Evolutionary conservation across 2,797 vertebrate species (phyloP), one percentile per base, ranked within the genome.

Genomic region (Myotis pilosus): DNA sequence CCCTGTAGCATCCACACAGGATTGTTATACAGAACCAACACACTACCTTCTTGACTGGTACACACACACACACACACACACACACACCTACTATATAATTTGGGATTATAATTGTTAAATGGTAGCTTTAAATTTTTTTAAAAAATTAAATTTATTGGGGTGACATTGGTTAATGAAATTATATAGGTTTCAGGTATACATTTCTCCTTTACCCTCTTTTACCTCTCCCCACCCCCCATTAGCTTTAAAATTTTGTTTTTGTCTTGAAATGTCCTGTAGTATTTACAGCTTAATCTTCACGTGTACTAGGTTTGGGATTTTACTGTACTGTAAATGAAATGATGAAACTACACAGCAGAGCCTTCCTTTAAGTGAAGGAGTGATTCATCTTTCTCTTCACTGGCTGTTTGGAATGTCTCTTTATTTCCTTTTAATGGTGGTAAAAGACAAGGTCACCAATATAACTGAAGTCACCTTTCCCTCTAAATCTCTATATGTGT

Each of bases 171-270:
- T 51, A 76, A 76, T 49, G 6, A 74, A 75, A 75, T 75, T 11
- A 75, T 4, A 75, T 30, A 36, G 33, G 49, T 75, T 51, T 51
- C 74, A 76, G 47, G 47, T n/a, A 5, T 75, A 75, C 44, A 75
- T 53, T 30, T 20, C 74, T 49, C 74, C 47, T 75, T 33, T 76
- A 33, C 11, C 12, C 15, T 47, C 23, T 33, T 13, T n/a, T 33
- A 51, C 19, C 47, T 22, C 47, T 10, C 47, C 47, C 17, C 28
- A 49, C 5, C 28, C 19, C 47, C n/a, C 47, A 23, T 20, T 69
- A 84, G 55, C n/a, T 88, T 95, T 75, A 92, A 86, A 86, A n/a
- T 30, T 64, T 66, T 95, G 36, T 60, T 87, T 92, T 83, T 74
- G 33, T 47, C 57, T 89, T 49, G 49, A 92, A 71, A 87, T 64